phyloP scores from a whole-genome alignment of 2,797 vertebrate genomes.

The Aphelocoma californica region DNA sequence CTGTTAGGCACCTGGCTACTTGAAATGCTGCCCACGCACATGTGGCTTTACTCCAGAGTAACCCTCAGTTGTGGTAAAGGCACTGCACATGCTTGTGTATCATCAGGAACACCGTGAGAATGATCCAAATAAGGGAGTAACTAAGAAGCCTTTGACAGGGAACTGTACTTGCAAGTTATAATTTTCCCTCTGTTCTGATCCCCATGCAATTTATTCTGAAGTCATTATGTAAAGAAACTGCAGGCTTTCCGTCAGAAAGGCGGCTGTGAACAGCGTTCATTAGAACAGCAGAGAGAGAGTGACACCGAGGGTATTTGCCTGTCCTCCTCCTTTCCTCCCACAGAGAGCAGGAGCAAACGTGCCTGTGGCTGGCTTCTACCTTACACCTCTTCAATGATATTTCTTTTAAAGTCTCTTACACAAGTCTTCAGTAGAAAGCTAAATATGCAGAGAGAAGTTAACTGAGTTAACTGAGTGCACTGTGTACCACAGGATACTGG shows the following conservation, averaged over 20 bases:
- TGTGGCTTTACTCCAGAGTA: background rate
- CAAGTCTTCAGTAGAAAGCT: background rate
- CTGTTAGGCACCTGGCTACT: background rate
- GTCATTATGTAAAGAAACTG: conserved; percentile 42
- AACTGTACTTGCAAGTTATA: conserved; percentile 13
- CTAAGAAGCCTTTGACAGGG: background rate
- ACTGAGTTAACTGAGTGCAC: background rate
- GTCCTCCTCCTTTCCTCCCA: conserved; percentile 21
- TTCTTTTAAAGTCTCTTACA: background rate
- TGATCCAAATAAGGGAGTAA: conserved; percentile 6
- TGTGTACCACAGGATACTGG: background rate
- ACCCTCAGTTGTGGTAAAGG: background rate
- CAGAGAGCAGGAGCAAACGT: background rate
- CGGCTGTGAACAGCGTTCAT: background rate
- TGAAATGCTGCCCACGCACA: background rate
- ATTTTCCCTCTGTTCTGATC: conserved; percentile 45
- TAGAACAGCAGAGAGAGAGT: background rate
- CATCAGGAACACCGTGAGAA: background rate
- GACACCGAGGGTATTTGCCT: background rate
- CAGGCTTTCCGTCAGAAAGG: background rate
- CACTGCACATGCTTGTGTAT: background rate
- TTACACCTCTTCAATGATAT: background rate
- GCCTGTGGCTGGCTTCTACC: background rate
- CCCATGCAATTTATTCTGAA: conserved; percentile 32
- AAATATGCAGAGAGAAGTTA: background rate